These are phyloP conservation scores for Caenorhabditis brenneri DNA, from an alignment of 1,140 invertebrate genomes.

Conservation along the genomic window DNA sequence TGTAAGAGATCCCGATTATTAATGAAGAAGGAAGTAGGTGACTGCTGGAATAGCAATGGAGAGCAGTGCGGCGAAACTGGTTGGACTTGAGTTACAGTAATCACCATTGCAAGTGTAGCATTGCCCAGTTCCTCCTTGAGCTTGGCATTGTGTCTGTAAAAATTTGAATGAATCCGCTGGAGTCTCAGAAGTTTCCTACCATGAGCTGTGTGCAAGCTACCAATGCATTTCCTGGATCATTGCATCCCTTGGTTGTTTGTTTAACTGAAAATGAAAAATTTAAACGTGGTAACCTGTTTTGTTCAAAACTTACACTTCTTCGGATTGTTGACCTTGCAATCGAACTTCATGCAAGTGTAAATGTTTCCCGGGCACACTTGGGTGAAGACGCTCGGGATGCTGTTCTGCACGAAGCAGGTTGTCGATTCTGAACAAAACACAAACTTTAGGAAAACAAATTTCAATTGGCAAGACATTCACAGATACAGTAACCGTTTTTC, in stretches of 20 bases:
- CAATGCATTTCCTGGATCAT: slow-evolving; percentile 11
- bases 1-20: not conserved
- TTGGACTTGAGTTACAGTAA: slow-evolving; percentile 21
- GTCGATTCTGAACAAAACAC: not conserved
- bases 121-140: slow-evolving; percentile 10
- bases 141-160: slow-evolving; percentile 18
- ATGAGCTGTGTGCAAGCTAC: slow-evolving; percentile 17
- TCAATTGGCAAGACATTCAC: not conserved
- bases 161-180: not conserved
- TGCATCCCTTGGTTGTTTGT: slow-evolving; percentile 13
- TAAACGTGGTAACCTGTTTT: not conserved
- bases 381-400: slow-evolving; percentile 12
- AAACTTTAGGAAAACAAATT: too few relatives aligned
- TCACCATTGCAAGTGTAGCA: slow-evolving; percentile 22
- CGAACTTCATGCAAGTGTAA: slow-evolving; percentile 30
- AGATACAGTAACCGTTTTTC: too few relatives aligned
- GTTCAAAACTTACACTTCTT: not conserved
- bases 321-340: slow-evolving; percentile 10
- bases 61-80: not conserved
- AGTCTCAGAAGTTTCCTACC: too few relatives aligned
- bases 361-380: slow-evolving; percentile 26
- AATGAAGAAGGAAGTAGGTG: not conserved
- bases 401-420: slow-evolving; percentile 22
- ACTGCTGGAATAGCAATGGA: not conserved
- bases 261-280: not conserved